Base-by-base conservation (phyloP, 2,888 invertebrate species). In the Heliconius sara region DNA sequence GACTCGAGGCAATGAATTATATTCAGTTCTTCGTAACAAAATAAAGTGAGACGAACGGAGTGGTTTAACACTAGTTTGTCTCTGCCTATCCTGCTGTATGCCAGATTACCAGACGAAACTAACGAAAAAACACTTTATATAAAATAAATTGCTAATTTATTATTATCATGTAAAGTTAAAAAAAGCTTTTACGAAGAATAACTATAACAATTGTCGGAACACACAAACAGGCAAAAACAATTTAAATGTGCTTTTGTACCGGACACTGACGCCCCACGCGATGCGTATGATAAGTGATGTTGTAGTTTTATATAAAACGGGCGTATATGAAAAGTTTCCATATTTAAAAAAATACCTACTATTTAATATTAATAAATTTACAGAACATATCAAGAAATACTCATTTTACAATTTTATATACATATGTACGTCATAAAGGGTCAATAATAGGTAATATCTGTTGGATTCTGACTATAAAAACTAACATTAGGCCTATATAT, bases 191-290 rank as follows among this genome's bases (percentile, higher is more conserved):
- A 65, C 39, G 10, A 25, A 22, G 43, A 43, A 75, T 65, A 65
- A 65, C 27, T 65, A 75, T 75, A 75, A 75, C 75, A 75, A 85
- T 88, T 87, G 85, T 81, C 86, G 84, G 83, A 80, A 87, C 85
- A 84, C 82, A 86, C 87, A 84, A 86, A 88, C 73, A 57, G 39
- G 47, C 52, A 34, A 89, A 89, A 88, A 85, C 85, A 87, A 86
- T 85, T 85, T 83, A 84, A 86, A 85, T 88, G 86, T 86, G 85
- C 84, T 39, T 88, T 77, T 76, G 88, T 87, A 88, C 86, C 85
- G 87, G 89, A 90, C 89, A 89, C 89, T 66, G 75, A 67, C 87
- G 87, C 89, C 89, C 88, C 90, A 90, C 90, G 90, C 89, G 88
- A 85, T 85, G 88, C 66, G 66, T 81, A 83, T 85, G 88, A 90